Evolutionary conservation across 2,797 vertebrate species (phyloP).

Genomic region (Acrossocheilus wenchowensis): DNA sequence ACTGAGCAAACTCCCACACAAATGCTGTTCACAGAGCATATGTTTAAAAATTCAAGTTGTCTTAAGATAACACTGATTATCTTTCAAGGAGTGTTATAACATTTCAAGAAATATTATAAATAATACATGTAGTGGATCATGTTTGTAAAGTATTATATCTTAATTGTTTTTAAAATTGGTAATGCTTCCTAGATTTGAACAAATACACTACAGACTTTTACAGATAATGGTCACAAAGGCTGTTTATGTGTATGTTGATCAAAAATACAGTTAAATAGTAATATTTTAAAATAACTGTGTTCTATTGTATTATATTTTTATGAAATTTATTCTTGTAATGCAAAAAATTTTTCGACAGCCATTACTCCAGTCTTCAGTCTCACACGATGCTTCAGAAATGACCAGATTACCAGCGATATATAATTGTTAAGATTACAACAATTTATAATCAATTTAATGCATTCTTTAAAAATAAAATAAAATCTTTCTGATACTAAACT

Average conservation of each 20-base stretch:
- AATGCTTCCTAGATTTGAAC: too few species aligned
- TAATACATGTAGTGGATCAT: not conserved
- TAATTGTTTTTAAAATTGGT: too few species aligned
- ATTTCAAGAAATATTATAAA: not conserved
- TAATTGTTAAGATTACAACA: too few species aligned
- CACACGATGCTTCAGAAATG: not conserved
- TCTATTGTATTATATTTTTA: not conserved
- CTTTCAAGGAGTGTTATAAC: not conserved
- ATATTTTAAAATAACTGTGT: not conserved
- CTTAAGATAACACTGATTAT: not conserved
- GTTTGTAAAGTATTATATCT: not conserved
- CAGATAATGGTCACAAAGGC: not conserved
- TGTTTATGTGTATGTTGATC: not conserved
- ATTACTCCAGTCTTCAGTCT: not conserved
- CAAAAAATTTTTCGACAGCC: too few species aligned
- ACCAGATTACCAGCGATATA: too few species aligned
- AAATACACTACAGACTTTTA: too few species aligned
- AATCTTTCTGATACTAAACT: too few species aligned
- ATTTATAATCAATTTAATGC: too few species aligned
- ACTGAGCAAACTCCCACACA: not conserved
- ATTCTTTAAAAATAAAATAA: too few species aligned
- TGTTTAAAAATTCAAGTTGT: not conserved
- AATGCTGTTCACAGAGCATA: not conserved
- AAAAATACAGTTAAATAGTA: not conserved
- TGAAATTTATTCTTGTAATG: not conserved